Percentiles rank a stretch among this genome's conserved stretches.
Evolutionary conservation across 2,113 vertebrate genomes (phyloP).

Genomic region (Fulica atra): DNA sequence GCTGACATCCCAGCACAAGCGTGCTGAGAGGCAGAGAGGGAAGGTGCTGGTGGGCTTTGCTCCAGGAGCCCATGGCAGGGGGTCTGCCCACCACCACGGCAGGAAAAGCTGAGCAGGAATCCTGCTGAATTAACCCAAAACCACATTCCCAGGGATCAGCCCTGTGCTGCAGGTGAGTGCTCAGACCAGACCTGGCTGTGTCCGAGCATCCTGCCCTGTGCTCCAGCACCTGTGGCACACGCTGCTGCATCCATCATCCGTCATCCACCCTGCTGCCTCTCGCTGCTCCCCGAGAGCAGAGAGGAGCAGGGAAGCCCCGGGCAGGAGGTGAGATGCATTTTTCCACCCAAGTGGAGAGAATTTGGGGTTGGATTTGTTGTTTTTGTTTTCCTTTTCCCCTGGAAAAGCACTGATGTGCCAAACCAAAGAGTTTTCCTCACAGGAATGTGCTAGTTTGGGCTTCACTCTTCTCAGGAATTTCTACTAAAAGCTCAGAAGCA

Average conservation of each 20-base stretch:
- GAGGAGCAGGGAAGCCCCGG: background rate
- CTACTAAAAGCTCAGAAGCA: background rate
- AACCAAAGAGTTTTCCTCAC: background rate
- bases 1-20: background rate
- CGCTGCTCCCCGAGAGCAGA: background rate
- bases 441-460: background rate
- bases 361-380: background rate
- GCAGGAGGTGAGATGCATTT: background rate
- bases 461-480: background rate
- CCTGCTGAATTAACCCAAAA: background rate
- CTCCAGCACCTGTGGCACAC: background rate
- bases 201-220: background rate
- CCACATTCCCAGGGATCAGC: background rate
- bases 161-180: background rate
- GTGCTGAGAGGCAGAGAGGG: rapidly evolving
- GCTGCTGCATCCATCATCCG: rapidly evolving
- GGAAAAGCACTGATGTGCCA: background rate
- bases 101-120: background rate
- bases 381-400: background rate
- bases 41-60: background rate
- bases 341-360: background rate
- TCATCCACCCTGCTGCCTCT: rapidly evolving
- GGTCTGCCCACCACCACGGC: background rate
- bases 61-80: too few species aligned
- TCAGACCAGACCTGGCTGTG: background rate